A percentile compares a stretch with the other conserved stretches of the same genome.
Evolutionary conservation across 2,797 vertebrate species (phyloP).

Genomic region (Squalus acanthias): DNA sequence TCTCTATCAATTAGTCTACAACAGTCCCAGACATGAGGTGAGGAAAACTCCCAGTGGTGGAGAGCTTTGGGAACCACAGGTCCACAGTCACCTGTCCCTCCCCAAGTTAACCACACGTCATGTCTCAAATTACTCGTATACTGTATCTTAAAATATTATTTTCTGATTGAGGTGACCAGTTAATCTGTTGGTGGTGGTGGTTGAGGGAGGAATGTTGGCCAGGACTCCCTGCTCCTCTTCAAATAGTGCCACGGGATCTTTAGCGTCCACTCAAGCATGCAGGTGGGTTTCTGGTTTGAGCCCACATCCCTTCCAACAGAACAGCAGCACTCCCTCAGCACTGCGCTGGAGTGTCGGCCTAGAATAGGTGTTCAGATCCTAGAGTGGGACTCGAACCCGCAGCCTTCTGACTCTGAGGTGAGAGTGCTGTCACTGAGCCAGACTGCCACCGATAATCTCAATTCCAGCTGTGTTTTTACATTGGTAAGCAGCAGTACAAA

Average conservation of each 20-base stretch:
- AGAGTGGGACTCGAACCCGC: too few species aligned
- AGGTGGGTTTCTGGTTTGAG: neutral
- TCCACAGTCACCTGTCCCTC: neutral
- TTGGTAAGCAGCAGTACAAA: neutral
- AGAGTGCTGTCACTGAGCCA: neutral
- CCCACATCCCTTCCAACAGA: neutral
- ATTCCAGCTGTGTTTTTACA: constrained; percentile 9
- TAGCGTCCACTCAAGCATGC: neutral
- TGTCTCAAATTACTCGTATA: neutral
- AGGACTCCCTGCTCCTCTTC: neutral
- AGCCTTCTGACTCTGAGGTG: neutral
- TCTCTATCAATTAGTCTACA: too few species aligned
- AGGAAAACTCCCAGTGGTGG: neutral
- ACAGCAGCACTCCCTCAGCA: neutral
- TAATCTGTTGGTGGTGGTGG: neutral
- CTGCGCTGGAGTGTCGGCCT: neutral
- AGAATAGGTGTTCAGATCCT: too few species aligned
- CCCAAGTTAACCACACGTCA: neutral
- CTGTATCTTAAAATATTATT: neutral
- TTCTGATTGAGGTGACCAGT: neutral
- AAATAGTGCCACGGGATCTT: neutral
- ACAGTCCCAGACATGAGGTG: neutral
- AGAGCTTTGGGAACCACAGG: neutral
- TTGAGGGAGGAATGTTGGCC: neutral
- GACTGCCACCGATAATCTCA: neutral